Evolutionary conservation across 2,113 vertebrate genomes (phyloP), one percentile per base, ranked within the genome.

Genomic region (Syngnathus floridae): DNA sequence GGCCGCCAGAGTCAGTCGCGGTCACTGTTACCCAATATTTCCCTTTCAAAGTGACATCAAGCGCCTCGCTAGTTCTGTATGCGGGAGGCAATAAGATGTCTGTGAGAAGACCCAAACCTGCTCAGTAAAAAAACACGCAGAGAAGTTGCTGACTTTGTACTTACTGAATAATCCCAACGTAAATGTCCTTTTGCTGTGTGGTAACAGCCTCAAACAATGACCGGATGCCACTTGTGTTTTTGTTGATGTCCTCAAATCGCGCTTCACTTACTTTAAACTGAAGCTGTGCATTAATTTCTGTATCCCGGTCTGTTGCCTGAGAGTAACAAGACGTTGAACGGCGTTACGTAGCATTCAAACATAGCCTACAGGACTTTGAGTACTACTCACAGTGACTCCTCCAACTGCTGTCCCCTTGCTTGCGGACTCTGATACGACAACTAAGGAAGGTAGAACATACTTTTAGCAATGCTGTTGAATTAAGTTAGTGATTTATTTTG

Each of bases 251-350:
- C 56, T 88, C 1, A n/a, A 95, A 91, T 26, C 88, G 13, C 45
- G 92, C 86, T 0, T 1, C 12, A 12, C 54, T 0, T 1, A 98
- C 90, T 70, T 83, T 54, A 83, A 99, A 98, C 0, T 1, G 2
- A 17, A 96, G 90, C 70, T 11, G 0, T 1, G 81, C 82, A 0
- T 91, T 86, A 0, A 0, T 1, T 26, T 79, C 93, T 0, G 90
- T 84, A 81, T 99, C 97, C 1, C 52, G 54, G 0, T 98, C 97
- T 2, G 19, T 85, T 69, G 94, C 96, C 97, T 99, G 70, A 51
- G 9, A 71, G 46, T 13, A 55, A 31, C 19, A 65, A 52, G 59
- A 71, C 12, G 21, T 57, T 35, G 22, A 35, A 14, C 55, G 9
- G 7, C 4, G 4, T 57, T 7, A 7, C 7, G 14, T 14, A 35